Percentiles rank a stretch among this genome's conserved stretches.
Evolutionary conservation across 2,113 vertebrate species (phyloP).

Genomic region (mouse (Mus musculus)): GRCm39 chr6:64482001-64482500

Average conservation of each 20-base stretch:
- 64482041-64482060: background rate
- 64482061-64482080: background rate
- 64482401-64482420: background rate
- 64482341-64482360: background rate
- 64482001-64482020: background rate
- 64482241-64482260: background rate
- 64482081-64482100: background rate
- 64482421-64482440: background rate
- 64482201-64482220: background rate
- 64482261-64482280: background rate
- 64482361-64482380: background rate
- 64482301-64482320: background rate
- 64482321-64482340: background rate
- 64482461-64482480: background rate
- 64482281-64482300: background rate
- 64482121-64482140: background rate
- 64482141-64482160: background rate
- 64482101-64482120: background rate
- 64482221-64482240: background rate
- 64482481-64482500: background rate
- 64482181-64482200: background rate
- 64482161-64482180: background rate
- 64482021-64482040: background rate
- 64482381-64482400: background rate
- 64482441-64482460: background rate